Conservation (phyloP, 2,888 invertebrate species). For the Leptarthrus brevirostris region DNA sequence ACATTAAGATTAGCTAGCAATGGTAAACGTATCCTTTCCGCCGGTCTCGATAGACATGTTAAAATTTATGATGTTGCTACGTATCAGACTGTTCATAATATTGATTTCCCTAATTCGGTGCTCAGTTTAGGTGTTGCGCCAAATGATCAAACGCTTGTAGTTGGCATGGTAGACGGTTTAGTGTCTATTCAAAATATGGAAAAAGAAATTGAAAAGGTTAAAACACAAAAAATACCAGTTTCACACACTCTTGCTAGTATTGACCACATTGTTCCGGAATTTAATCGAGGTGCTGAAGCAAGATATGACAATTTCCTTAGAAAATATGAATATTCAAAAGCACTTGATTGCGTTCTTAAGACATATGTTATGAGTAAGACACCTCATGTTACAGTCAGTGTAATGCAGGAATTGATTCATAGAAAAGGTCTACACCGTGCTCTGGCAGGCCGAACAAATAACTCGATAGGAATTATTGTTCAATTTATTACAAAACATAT, state of each 20-base stretch:
- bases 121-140: constrained; percentile 83
- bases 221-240: constrained; percentile 69
- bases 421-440: constrained; percentile 82
- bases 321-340: constrained; percentile 85
- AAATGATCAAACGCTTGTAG: constrained; percentile 85
- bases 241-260: constrained; percentile 58
- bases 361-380: constrained; percentile 71
- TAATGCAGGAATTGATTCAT: constrained; percentile 88
- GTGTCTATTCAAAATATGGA: constrained; percentile 86
- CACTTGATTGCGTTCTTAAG: constrained; percentile 77
- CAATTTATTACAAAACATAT: constrained; percentile 81
- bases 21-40: constrained; percentile 86
- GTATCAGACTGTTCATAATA: constrained; percentile 87
- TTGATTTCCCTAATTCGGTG: constrained; percentile 91
- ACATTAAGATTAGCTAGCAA: constrained; percentile 84
- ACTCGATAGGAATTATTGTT: constrained; percentile 75
- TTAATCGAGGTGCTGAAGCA: constrained; percentile 57
- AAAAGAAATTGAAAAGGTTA: constrained; percentile 67
- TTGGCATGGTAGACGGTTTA: constrained; percentile 93
- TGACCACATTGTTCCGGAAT: constrained; percentile 70
- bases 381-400: constrained; percentile 82
- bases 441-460: constrained; percentile 77
- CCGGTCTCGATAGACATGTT: constrained; percentile 91
- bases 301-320: constrained; percentile 78
- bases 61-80: constrained; percentile 90